A percentile compares a stretch with the other conserved stretches of the same genome.
These are phyloP conservation scores for Eristalis arbustorum DNA, from an alignment of 2,888 invertebrate genomes.

Conservation along the genomic window DNA sequence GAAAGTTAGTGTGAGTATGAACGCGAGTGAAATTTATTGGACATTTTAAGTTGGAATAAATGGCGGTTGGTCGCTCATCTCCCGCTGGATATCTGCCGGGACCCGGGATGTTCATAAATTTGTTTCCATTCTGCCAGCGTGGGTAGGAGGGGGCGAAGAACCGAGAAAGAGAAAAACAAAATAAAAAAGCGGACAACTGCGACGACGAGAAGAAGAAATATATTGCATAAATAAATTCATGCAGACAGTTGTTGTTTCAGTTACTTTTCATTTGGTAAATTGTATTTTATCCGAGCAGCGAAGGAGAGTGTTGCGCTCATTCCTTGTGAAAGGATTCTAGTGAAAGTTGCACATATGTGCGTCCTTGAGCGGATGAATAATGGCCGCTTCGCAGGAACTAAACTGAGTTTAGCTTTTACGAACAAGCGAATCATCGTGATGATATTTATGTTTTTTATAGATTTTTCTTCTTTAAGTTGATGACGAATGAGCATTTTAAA, in stretches of 20 bases:
- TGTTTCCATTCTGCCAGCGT: conserved; percentile 32
- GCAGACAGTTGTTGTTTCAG: conserved; percentile 70
- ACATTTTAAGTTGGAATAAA: conserved; percentile 71
- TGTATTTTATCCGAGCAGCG: conserved; percentile 52
- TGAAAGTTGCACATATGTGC: conserved; percentile 21
- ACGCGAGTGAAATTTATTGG: conserved; percentile 67
- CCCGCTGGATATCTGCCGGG: conserved; percentile 65
- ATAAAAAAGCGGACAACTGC: conserved; percentile 17
- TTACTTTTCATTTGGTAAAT: conserved; percentile 68
- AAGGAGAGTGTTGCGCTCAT: neutral
- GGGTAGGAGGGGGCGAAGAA: conserved; percentile 8
- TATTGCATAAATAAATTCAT: conserved; percentile 68
- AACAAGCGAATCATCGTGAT: neutral
- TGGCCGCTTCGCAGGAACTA: neutral
- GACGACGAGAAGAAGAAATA: conserved; percentile 54
- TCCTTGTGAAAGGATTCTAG: conserved; percentile 6
- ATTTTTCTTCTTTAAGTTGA: too few species aligned
- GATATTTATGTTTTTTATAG: neutral
- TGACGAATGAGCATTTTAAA: too few species aligned
- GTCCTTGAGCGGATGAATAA: neutral
- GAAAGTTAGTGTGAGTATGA: conserved; percentile 44
- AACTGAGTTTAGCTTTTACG: neutral
- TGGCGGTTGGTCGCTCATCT: conserved; percentile 68
- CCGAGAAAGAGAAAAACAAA: neutral
- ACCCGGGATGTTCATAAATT: conserved; percentile 65